Evolutionary conservation across 2,888 invertebrate genomes (phyloP), one percentile per base, ranked within the genome.

Genomic region (Tubiluchus corallicola): DNA sequence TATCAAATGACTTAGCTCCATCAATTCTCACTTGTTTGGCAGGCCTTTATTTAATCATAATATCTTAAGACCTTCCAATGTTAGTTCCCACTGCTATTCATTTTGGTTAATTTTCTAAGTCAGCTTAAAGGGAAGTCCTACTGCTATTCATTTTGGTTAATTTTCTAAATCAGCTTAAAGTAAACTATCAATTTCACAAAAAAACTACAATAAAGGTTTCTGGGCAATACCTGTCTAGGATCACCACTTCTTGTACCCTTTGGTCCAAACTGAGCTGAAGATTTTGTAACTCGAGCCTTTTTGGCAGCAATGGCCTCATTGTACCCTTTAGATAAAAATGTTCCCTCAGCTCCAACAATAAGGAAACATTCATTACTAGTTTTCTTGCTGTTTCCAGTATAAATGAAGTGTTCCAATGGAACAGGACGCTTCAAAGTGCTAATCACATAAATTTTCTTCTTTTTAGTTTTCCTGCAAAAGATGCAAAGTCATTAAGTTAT

Each of bases 351-450:
- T 59, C 88, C 79, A 3, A 92, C 71, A 13, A 96, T 69, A 21
- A 82, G 61, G 63, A 81, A 87, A 42, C 63, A 55, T 48, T 67
- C 61, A 45, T 56, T 58, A 48, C 56, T 60, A 3, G 68, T 66
- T 49, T 66, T 67, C 5, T 55, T 55, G 43, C 59, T 57, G 43
- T 56, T 55, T 15, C 59, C 80, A 15, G 84, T 84, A 56, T 90
- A 94, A 1, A 98, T 69, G 63, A 78, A 87, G 65, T 98, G 96
- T 58, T 90, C 80, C 38, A 99, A 68, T 0, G 98, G 98, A 1
- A 99, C 88, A 0, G 98, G 98, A 45, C 98, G 71, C 57, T 88
- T 83, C 0, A 74, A 68, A 0, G 98, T 99, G 47, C 82, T 85
- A 9, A 98, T 84, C 0, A 99, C 96, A 59, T 81, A 90, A 45